Evolutionary conservation across 1,140 invertebrate species (phyloP), one percentile per base, ranked within the genome.

Genomic region (Phthorimaea operculella): DNA sequence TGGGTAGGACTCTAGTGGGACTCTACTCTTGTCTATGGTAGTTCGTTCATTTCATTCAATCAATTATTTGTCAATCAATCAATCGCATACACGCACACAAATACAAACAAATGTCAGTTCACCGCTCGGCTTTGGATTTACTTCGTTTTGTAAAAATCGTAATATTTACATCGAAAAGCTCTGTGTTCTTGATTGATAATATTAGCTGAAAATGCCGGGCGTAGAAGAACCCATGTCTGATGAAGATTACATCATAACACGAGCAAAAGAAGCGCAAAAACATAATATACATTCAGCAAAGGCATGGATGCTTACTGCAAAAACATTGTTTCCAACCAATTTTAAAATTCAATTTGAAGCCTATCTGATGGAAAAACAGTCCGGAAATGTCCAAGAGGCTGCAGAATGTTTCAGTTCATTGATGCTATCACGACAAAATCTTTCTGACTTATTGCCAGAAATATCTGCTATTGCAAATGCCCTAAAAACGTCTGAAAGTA

Each of bases 241-340:
- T 71, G 91, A 94, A 87, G 92, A 94, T 70, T 95, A 93, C 85
- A 89, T 95, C 54, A 91, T 95, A 68, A 87, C 88, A 54, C 86
- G 90, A 74, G 93, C 93, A 1, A 93, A 94, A 79, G 87, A 90
- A 68, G 88, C 89, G 33, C 85, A 93, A 28, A 87, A 89, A 54
- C 84, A 74, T 33, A 92, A 96, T 80, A 90, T 92, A 57, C 90
- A 90, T 79, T 89, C 91, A 33, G 93, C 94, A 1, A 96, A 96
- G 88, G 92, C 94, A 16, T 96, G 94, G 94, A 90, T 96, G 83
- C 89, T 96, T n/a, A 96, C 94, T 8, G 94, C 94, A 0, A 94
- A 93, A 88, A 93, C 92, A 8, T 87, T 96, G 56, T 95, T 92
- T 87, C 94, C 94, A 0, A 89, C 92, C 33, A 94, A 94, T 74